Evolutionary conservation across 2,888 invertebrate species (phyloP), one percentile per base, ranked within the genome.

Genomic region (Carcina quercana): DNA sequence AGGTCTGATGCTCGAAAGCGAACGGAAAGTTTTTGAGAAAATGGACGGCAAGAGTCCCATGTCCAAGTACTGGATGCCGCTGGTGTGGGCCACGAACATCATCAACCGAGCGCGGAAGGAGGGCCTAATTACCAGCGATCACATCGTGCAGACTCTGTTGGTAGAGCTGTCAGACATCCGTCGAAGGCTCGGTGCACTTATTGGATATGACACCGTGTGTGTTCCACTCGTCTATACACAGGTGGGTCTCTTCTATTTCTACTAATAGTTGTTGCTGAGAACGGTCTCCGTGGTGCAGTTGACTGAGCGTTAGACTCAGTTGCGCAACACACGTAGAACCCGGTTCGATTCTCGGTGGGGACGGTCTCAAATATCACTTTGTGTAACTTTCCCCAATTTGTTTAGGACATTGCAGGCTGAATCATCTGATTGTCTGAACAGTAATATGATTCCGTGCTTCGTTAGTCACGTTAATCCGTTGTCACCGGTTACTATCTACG

Each of bases 141-240:
- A 96, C 53, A 94, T 97, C 42, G 94, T 97, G 6, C 95, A 96
- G 74, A 96, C 96, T 2, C 86, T 97, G 40, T 84, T 96, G 33
- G 91, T 93, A 42, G 96, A 96, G 68, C 84, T 97, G 33, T 96
- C 96, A 3, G 94, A 95, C 59, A 96, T 96, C 52, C 85, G 97
- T 56, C 85, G 93, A 53, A 82, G 94, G 47, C 82, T 95, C 43
- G 95, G 95, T 35, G 91, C 92, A 15, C 86, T 95, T 20, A 95
- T 95, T 58, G 94, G 95, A 34, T 95, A 95, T 67, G 95, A 95
- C 74, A 95, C 94, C 28, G 95, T 96, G 49, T 94, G 94, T 73
- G 95, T 96, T 45, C 96, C 96, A 32, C 87, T 96, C 33, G 95
- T 96, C 37, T 96, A 96, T 67, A 95, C 95, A 15, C 95, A 95